A percentile compares a stretch with the other conserved stretches of the same genome.
These are phyloP conservation scores for Dicaeum eximium DNA, from an alignment of 2,113 vertebrate species.

Conservation along the genomic window DNA sequence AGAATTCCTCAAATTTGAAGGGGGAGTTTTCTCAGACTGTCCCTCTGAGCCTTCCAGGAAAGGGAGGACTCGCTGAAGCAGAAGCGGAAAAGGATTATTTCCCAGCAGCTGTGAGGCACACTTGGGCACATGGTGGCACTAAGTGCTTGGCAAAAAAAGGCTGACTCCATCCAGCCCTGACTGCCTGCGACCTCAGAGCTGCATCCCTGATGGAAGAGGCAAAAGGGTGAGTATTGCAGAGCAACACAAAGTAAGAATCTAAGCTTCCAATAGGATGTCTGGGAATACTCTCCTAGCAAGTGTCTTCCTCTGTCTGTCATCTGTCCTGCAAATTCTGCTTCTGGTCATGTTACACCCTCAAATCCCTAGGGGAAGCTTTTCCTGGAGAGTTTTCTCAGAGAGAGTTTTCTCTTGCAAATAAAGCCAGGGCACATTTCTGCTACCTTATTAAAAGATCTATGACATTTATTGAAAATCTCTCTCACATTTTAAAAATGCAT, in stretches of 20 bases:
- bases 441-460: background rate
- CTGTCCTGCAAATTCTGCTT: background rate
- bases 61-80: background rate
- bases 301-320: slow-evolving; percentile 1
- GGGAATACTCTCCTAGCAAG: slow-evolving; percentile 10
- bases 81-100: background rate
- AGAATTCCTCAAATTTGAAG: background rate
- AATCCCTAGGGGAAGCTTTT: background rate
- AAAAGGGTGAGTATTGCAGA: background rate
- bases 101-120: accelerated
- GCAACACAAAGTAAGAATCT: background rate
- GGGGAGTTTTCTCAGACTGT: background rate
- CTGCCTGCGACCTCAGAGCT: background rate
- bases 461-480: background rate
- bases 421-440: background rate
- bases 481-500: background rate
- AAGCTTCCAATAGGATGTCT: background rate
- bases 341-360: slow-evolving; percentile 7
- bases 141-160: background rate
- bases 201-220: background rate
- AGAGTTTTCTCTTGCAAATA: background rate
- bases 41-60: background rate
- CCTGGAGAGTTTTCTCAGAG: background rate
- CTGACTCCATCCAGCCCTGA: background rate
- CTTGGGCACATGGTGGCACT: background rate